Evolutionary conservation across 2,797 vertebrate genomes (phyloP), one percentile per base, ranked within the genome.

Genomic region (Babyrousa celebensis): DNA sequence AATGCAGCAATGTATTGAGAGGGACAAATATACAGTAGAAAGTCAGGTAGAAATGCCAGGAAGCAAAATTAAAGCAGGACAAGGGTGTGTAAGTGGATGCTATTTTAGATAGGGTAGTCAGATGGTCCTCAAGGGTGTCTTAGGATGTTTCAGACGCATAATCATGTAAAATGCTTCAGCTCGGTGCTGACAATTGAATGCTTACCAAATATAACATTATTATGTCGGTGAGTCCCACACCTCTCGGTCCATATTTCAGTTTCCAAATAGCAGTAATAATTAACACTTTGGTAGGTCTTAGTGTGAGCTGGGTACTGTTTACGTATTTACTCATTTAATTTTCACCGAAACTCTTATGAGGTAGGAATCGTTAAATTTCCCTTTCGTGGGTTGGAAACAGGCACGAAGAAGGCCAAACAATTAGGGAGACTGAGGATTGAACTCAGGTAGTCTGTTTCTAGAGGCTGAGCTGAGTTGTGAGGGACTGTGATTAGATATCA

Each of bases 271-370:
- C 65, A 92, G 36, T 80, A 80, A 89, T 85, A 89, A 82, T 91
- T 14, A 94, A 97, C 56, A 85, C 21, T 77, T 84, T 48, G 20
- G 43, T 85, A 96, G 83, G 56, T 78, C 27, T 90, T 86, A 75
- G 43, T 79, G 23, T 48, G 88, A 85, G 12, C 21, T 63, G 65
- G 75, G 72, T 63, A 77, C 6, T 86, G 15, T 89, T 86, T 89
- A 84, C 20, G 29, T 94, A 86, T 67, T 94, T 96, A 87, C 52
- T 93, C n/a, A 89, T 84, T 94, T 96, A 91, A 84, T 85, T 95
- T 75, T 88, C 93, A 91, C 2, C 78, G 9, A 75, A 96, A 84
- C 25, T 94, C 40, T 89, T 90, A 65, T 20, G 62, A 78, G 25
- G 74, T 40, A 62, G 71, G 56, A 68, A 62, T 36, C 84, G 75